Percentiles rank a stretch among this genome's conserved stretches.
phyloP scores from a whole-genome alignment of 2,113 vertebrate genomes.

The Plotosus lineatus region DNA sequence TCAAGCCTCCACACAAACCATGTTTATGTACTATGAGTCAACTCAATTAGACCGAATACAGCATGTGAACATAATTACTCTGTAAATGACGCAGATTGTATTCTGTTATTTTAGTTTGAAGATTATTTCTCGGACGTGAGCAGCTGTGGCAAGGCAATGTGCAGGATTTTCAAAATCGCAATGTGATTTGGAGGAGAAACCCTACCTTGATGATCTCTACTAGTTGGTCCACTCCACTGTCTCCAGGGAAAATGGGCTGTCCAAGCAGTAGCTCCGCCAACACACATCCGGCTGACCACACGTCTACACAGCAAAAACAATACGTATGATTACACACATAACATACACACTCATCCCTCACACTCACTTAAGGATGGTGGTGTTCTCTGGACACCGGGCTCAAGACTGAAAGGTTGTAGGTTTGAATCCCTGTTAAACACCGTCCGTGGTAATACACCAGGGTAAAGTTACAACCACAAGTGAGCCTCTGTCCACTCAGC shows the following conservation, averaged over 20 bases:
- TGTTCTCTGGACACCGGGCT: too few relatives aligned
- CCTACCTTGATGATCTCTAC: slow-evolving; percentile 88
- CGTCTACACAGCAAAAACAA: slow-evolving; percentile 65
- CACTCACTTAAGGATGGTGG: too few relatives aligned
- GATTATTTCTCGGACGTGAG: not conserved
- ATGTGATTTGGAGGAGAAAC: not conserved
- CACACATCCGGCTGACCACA: slow-evolving; percentile 89
- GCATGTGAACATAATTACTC: too few relatives aligned
- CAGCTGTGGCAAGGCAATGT: not conserved
- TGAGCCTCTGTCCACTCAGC: too few relatives aligned
- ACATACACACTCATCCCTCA: too few relatives aligned
- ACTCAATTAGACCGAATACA: too few relatives aligned
- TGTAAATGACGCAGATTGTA: not conserved
- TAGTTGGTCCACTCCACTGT: slow-evolving; percentile 88
- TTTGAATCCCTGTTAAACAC: too few relatives aligned
- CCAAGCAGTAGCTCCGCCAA: slow-evolving; percentile 86
- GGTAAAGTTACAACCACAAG: too few relatives aligned
- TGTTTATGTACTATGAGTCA: too few relatives aligned
- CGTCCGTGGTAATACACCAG: too few relatives aligned
- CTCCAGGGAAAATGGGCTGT: slow-evolving; percentile 88
- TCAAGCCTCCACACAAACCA: too few relatives aligned
- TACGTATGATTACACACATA: not conserved
- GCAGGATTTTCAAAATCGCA: not conserved
- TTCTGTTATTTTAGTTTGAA: not conserved
- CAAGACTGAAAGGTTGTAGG: too few relatives aligned